Conservation (phyloP, 2,797 vertebrate species). For the Enteromius radiatus region DNA sequence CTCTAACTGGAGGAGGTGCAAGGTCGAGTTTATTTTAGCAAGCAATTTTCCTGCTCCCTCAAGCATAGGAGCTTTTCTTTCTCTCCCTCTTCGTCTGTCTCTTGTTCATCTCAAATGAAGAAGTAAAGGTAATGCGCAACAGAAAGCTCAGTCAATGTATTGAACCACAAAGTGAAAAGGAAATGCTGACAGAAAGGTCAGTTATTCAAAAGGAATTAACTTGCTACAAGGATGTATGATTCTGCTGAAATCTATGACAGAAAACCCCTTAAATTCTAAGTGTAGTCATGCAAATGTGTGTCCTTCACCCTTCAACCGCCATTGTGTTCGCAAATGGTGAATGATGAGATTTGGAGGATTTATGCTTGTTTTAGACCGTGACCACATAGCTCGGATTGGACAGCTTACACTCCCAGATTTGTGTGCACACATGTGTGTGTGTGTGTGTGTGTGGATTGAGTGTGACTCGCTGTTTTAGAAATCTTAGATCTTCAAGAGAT, state of each 20-base stretch:
- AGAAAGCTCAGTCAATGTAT: slow-evolving; percentile 46
- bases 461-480: background rate
- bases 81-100: slow-evolving; percentile 41
- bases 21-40: slow-evolving; percentile 72
- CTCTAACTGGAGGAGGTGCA: slow-evolving; percentile 63
- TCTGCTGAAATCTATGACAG: background rate
- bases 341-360: slow-evolving; percentile 24
- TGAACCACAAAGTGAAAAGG: slow-evolving; percentile 50
- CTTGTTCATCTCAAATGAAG: slow-evolving; percentile 52
- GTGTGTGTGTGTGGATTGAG: background rate
- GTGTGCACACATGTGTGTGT: background rate
- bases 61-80: slow-evolving; percentile 64
- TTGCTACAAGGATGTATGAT: slow-evolving; percentile 14
- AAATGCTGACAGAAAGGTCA: slow-evolving; percentile 48
- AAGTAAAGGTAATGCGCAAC: slow-evolving; percentile 50
- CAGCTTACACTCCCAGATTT: background rate
- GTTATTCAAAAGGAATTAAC: slow-evolving; percentile 37
- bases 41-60: slow-evolving; percentile 65
- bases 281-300: slow-evolving; percentile 28
- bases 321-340: slow-evolving; percentile 14
- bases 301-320: slow-evolving; percentile 36
- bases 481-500: background rate
- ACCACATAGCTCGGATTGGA: slow-evolving; percentile 19
- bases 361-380: slow-evolving; percentile 25
- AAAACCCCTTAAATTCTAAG: slow-evolving; percentile 24